Percentiles rank a stretch among this genome's conserved stretches.
These are phyloP conservation scores for Serrognathus titanus DNA, from an alignment of 2,888 invertebrate genomes.

Conservation along the genomic window DNA sequence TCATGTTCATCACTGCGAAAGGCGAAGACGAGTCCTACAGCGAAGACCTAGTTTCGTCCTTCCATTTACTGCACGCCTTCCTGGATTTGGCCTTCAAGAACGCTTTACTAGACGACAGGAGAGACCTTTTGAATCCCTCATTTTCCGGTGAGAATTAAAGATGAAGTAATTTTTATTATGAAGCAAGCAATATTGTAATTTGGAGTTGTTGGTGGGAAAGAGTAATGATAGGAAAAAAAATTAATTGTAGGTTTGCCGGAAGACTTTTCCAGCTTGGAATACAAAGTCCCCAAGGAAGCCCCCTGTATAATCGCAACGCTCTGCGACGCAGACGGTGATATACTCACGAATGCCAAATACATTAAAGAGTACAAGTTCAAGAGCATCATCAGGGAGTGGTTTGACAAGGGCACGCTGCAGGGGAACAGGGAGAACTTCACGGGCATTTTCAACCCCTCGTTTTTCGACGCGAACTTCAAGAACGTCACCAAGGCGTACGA, in stretches of 20 bases:
- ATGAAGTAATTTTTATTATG: too few species aligned
- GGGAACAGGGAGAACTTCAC: constrained; percentile 68
- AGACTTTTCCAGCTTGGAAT: constrained; percentile 60
- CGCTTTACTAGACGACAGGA: constrained; percentile 73
- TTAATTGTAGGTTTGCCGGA: constrained; percentile 62
- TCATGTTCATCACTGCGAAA: constrained; percentile 84
- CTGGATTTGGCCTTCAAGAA: constrained; percentile 89
- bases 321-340: constrained; percentile 77
- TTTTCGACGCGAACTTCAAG: constrained; percentile 84
- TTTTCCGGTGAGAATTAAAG: constrained; percentile 63
- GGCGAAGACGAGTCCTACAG: constrained; percentile 82
- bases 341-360: constrained; percentile 83
- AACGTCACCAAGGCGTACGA: constrained; percentile 86
- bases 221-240: constrained; percentile 9
- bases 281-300: constrained; percentile 60
- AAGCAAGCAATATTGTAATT: not conserved
- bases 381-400: constrained; percentile 71
- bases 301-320: constrained; percentile 81
- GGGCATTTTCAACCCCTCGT: constrained; percentile 72
- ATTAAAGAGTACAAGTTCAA: constrained; percentile 88
- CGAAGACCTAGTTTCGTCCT: constrained; percentile 92
- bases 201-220: constrained; percentile 1
- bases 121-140: constrained; percentile 80
- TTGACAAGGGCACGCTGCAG: constrained; percentile 70
- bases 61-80: constrained; percentile 85